Evolutionary conservation across 1,140 invertebrate genomes (phyloP).

Genomic region (Scaptomyza graminum): DNA sequence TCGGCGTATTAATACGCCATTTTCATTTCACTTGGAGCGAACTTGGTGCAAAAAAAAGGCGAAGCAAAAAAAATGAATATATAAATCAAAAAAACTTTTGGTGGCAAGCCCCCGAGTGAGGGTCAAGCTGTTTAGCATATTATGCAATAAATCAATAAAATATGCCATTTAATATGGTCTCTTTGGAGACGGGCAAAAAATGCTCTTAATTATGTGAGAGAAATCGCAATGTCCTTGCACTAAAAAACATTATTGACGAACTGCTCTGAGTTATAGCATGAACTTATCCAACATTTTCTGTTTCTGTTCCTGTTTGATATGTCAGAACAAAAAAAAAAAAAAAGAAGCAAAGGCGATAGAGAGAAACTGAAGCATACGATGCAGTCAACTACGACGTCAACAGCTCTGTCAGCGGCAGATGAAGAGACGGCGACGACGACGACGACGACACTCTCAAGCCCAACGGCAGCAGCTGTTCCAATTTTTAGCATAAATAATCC

Average conservation of each 20-base stretch:
- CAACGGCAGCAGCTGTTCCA: constrained; percentile 70
- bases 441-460: constrained; percentile 12
- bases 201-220: constrained; percentile 3
- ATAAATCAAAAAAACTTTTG: constrained; percentile 69
- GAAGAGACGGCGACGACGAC: constrained; percentile 11
- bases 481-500: constrained; percentile 79
- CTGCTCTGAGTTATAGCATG: constrained; percentile 11
- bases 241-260: constrained; percentile 12
- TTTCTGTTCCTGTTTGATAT: not conserved
- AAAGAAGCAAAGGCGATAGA: not conserved
- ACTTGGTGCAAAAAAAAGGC: constrained; percentile 38
- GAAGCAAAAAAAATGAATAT: constrained; percentile 61
- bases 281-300: constrained; percentile 2
- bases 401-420: constrained; percentile 8
- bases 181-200: constrained; percentile 3
- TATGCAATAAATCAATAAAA: constrained; percentile 66
- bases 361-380: not conserved
- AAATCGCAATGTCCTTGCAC: constrained; percentile 7
- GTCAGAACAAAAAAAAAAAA: not conserved
- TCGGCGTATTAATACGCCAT: constrained; percentile 51
- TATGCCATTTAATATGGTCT: constrained; percentile 14
- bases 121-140: constrained; percentile 56
- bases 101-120: constrained; percentile 24
- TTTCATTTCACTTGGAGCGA: constrained; percentile 62
- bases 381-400: constrained; percentile 11